Percentiles rank a stretch among this genome's conserved stretches.
These are phyloP conservation scores for Nymphalis io DNA, from an alignment of 1,140 invertebrate species.

Conservation along the genomic window DNA sequence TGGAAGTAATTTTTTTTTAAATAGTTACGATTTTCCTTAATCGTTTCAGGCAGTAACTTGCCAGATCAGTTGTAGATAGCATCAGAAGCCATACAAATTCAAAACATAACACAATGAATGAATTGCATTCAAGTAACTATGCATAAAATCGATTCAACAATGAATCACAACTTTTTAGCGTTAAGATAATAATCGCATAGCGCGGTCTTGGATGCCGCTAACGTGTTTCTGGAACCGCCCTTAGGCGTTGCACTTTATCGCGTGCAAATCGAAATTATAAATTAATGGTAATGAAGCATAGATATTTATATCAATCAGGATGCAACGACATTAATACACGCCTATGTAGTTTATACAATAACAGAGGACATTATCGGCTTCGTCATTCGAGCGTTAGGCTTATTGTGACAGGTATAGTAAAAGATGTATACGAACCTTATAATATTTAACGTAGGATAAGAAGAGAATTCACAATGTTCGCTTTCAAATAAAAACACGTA, in stretches of 20 bases:
- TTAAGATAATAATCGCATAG: constrained; percentile 17
- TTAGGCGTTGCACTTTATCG: constrained; percentile 14
- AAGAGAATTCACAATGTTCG: constrained; percentile 30
- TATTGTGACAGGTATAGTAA: constrained; percentile 27
- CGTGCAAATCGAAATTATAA: constrained; percentile 17
- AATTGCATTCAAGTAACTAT: constrained; percentile 22
- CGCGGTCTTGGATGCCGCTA: constrained; percentile 34
- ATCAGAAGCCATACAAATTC: constrained; percentile 26
- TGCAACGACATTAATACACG: constrained; percentile 46
- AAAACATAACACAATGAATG: constrained; percentile 32
- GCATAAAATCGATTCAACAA: constrained; percentile 36
- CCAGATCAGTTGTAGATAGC: neutral
- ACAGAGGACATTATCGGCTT: constrained; percentile 55
- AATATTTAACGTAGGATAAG: constrained; percentile 23
- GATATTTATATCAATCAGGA: constrained; percentile 51
- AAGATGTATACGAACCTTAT: constrained; percentile 44
- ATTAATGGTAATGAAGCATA: constrained; percentile 32
- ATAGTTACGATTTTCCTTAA: neutral
- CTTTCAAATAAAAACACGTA: constrained; percentile 38
- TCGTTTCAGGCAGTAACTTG: neutral
- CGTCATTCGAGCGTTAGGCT: constrained; percentile 51
- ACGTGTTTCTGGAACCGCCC: constrained; percentile 50
- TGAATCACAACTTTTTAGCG: constrained; percentile 38
- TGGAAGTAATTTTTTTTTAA: neutral
- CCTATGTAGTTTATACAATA: constrained; percentile 47